Percentiles rank a stretch among this genome's conserved stretches.
These are phyloP conservation scores for Toxotes chatareus DNA, from an alignment of 2,113 vertebrate species.

Conservation along the genomic window DNA sequence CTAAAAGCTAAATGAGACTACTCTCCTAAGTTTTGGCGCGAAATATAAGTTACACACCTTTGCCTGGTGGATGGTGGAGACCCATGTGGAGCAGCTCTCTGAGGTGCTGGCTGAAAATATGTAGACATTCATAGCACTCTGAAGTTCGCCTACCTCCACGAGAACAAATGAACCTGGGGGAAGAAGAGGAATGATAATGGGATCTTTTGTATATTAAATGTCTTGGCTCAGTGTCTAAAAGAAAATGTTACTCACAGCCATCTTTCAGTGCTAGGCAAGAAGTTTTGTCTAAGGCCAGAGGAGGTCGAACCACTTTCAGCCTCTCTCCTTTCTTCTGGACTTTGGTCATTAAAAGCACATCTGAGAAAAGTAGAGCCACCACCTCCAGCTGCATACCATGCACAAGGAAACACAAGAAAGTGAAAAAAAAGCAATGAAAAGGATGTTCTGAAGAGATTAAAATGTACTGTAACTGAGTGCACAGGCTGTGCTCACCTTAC, in stretches of 20 bases:
- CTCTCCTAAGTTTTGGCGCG: not conserved
- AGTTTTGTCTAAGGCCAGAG: constrained; percentile 86
- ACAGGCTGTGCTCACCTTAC: constrained; percentile 81
- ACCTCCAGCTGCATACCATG: constrained; percentile 81
- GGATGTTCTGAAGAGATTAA: not conserved
- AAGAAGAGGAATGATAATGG: constrained; percentile 5
- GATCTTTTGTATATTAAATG: not conserved
- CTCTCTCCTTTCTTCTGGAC: constrained; percentile 85
- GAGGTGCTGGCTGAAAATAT: constrained; percentile 74
- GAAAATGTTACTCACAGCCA: constrained; percentile 78
- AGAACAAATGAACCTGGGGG: constrained; percentile 82
- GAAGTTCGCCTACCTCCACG: constrained; percentile 82
- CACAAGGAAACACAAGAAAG: not conserved
- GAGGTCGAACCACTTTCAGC: constrained; percentile 87
- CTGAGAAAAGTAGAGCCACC: constrained; percentile 88
- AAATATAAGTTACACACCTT: constrained; percentile 67
- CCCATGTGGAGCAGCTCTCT: constrained; percentile 78
- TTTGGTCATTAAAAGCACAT: constrained; percentile 89
- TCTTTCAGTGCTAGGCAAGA: constrained; percentile 83
- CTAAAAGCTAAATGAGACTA: not conserved
- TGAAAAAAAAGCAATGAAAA: not conserved
- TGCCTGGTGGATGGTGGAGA: constrained; percentile 75
- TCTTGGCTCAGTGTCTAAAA: not conserved
- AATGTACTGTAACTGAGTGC: not conserved
- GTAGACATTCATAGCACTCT: constrained; percentile 77